phyloP scores from a whole-genome alignment of 2,888 invertebrate species.

The Megastigmus dorsalis region DNA sequence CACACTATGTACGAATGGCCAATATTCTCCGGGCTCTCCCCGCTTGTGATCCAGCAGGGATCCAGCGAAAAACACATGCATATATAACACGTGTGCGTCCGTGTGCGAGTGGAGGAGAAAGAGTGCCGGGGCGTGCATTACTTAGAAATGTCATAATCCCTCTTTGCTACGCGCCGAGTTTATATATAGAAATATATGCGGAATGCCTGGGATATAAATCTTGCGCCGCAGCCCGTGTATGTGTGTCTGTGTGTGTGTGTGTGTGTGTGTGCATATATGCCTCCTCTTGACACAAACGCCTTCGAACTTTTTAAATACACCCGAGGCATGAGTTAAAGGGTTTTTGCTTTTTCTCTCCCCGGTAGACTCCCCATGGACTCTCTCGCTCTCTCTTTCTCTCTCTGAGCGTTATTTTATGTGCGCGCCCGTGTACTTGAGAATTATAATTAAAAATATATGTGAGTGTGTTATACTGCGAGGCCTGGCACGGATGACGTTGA shows the following conservation, averaged over 20 bases:
- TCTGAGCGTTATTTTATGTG: too few relatives aligned
- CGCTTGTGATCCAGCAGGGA: not conserved
- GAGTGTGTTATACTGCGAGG: not conserved
- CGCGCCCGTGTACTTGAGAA: too few relatives aligned
- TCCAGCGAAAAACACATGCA: not conserved
- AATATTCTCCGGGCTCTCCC: not conserved
- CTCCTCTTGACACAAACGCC: constrained; percentile 14
- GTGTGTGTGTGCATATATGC: not conserved
- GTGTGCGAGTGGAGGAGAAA: not conserved
- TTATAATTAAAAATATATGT: constrained; percentile 23
- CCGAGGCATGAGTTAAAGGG: not conserved
- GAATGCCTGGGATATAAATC: constrained; percentile 37
- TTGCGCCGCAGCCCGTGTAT: not conserved
- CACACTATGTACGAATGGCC: not conserved
- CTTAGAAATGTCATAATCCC: constrained; percentile 69
- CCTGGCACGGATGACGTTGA: constrained; percentile 30
- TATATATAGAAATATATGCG: constrained; percentile 2
- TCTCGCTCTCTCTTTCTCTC: too few relatives aligned
- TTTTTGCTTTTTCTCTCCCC: too few relatives aligned
- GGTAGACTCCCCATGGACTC: constrained; percentile 29
- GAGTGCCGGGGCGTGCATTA: constrained; percentile 57
- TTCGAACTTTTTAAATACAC: constrained; percentile 3
- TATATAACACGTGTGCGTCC: not conserved
- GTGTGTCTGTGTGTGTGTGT: not conserved
- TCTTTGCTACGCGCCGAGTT: not conserved